Evolutionary conservation across 2,888 invertebrate species (phyloP), one percentile per base, ranked within the genome.

Genomic region (Clepsis dumicolana): DNA sequence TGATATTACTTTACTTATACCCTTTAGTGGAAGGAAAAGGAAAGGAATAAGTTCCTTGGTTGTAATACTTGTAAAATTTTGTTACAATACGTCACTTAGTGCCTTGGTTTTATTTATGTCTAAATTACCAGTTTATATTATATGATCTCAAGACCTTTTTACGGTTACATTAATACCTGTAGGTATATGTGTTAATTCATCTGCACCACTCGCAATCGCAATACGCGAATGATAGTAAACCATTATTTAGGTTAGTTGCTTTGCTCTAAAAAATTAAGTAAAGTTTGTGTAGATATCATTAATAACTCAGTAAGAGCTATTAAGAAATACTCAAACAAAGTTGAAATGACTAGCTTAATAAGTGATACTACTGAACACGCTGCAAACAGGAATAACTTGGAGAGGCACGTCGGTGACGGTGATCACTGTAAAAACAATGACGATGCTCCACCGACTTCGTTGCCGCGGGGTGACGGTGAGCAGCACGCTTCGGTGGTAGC

Each of bases 401-500:
- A 35, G 53, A 48, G 4, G 24, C 48, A 50, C 38, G 24, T 12
- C 38, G 67, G 62, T 29, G 56, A 67, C 5, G 62, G 24, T 21
- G 56, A 56, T 38, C 56, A 16, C 25, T 48, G 10, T 18, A 44
- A 48, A 21, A 65, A 25, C 24, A 67, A 73, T 53, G 73, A 73
- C 14, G 75, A 71, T 35, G 71, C 65, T 3, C 7, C 52, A 4
- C 7, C 71, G 12, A 14, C 25, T 54, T 74, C 74, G 32, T 7
- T 12, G 8, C n/a, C 64, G n/a, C 60, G 48, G 14, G 69, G 50
- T 53, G 81, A 82, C 57, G 68, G 52, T 53, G 80, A 82, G 57
- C 93, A 94, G 73, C 94, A 95, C 76, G 90, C 94, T 27, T 88
- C 89, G 72, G 90, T 96, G 12, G 98, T 99, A 0, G 99, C 99